Evolutionary conservation across 2,113 vertebrate genomes (phyloP), one percentile per base, ranked within the genome.

Genomic region (Ancistrus triradiatus): DNA sequence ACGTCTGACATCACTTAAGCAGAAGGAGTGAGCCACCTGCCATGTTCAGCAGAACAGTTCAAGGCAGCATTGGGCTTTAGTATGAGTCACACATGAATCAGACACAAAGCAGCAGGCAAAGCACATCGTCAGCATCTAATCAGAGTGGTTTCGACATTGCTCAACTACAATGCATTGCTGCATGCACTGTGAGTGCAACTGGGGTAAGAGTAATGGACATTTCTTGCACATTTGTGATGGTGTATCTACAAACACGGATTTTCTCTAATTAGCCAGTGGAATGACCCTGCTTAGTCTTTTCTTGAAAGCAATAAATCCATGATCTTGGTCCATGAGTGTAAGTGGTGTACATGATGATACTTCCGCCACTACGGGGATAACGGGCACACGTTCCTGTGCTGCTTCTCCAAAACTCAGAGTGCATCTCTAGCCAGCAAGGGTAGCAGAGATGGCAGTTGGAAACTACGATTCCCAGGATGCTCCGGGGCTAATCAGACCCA

Each of bases 31-130:
- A 70, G 63, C 67, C 62, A 66, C 62, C 68, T 66, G 51, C 59
- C 51, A 57, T 56, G 63, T 66, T 65, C 46, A 57, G 58, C 58
- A 27, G 58, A 67, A 35, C 63, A 63, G 60, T 63, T 61, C 62
- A 61, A 22, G 48, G 37, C 25, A 28, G 57, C 14, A 33, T 63
- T 43, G 64, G 59, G 47, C 60, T 56, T 59, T 59, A 21, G 42
- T 50, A 56, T 71, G 64, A 75, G 59, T 67, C 56, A 64, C 35
- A 48, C 42, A 55, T 68, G 65, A 71, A 68, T 72, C 51, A 72
- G 43, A 68, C 66, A 38, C 10, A 14, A 55, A 67, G 52, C 64
- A 63, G 33, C 46, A 68, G 64, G 64, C 51, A 25, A 63, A 67
- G 58, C 37, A 48, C 58, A 61, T 62, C 59, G 21, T 28, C 49